Base-by-base conservation (phyloP, 1,140 invertebrate genomes). In the Drosophila lacteicornis region DNA sequence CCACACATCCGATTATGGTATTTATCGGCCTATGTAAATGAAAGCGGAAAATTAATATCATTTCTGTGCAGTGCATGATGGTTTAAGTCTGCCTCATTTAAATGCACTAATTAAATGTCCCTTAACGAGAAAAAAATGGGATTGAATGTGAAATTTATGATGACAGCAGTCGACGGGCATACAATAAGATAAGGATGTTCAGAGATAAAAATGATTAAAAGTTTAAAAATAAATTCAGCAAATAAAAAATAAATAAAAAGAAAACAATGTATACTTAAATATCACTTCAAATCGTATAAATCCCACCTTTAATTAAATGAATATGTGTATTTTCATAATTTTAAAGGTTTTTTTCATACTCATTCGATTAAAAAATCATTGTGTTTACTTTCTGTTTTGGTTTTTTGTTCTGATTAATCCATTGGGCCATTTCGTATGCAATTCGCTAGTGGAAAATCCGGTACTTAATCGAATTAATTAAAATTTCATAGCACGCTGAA, bases 401-500 rank as follows among this genome's bases (percentile, higher is more conserved):
- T 19, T 58, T 59, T 53, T 36, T 45, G 12, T 25, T 27, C 51
- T 55, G 75, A 79, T 79, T 79, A 69, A 58, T 53, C 45, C 75
- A 78, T 78, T 78, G 53, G 40, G 45, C 45, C 19, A 74, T 73
- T 82, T 65, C 46, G 50, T 38, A 27, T 77, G 55, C 59, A 57
- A 68, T 78, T 75, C 74, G 74, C 51, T 51, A 51, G 53, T 56
- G 49, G 4, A 61, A 78, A 65, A 79, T 70, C 38, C 68, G 65
- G 65, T 46, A 83, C 84, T 84, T 88, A 78, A 87, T 87, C 68
- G 85, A 87, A 87, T 88, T 87, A 88, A 87, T 87, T 83, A 83
- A 78, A 88, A 61, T 84, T 80, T 78, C 66, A 88, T 75, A 78
- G 67, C 74, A 75, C 87, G 55, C 53, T 66, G 51, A 66, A 79